A percentile compares a stretch with the other conserved stretches of the same genome.
Evolutionary conservation across 2,113 vertebrate genomes (phyloP).

Genomic region (Ellobius talpinus): DNA sequence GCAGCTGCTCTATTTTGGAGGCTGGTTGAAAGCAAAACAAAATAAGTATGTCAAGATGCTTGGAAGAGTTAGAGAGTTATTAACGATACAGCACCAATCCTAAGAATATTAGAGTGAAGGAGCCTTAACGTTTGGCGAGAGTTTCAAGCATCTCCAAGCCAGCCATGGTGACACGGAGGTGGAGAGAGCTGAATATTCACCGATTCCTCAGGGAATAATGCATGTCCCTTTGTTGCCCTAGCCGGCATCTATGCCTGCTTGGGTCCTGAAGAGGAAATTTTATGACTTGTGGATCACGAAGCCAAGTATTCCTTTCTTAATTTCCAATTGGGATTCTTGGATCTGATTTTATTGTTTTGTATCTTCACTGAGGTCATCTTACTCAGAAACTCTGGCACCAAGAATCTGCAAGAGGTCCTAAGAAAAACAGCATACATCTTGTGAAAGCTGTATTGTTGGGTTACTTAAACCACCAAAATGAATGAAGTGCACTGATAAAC

Average conservation of each 20-base stretch:
- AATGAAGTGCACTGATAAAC: slow-evolving; percentile 51
- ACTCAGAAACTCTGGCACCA: neutral
- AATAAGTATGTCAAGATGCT: neutral
- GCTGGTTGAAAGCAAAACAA: neutral
- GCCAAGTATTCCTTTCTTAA: neutral
- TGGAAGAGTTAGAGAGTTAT: neutral
- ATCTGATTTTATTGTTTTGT: neutral
- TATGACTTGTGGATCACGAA: neutral
- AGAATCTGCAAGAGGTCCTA: neutral
- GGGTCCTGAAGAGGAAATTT: neutral
- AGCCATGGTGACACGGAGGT: neutral
- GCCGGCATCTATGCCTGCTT: neutral
- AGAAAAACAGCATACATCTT: slow-evolving; percentile 11
- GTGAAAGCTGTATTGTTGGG: neutral
- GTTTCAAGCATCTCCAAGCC: slow-evolving; percentile 10
- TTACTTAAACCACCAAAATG: slow-evolving; percentile 32
- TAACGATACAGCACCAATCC: neutral
- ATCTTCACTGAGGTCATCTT: slow-evolving; percentile 18
- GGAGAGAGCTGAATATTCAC: slow-evolving; percentile 10
- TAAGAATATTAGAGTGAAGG: slow-evolving; percentile 26
- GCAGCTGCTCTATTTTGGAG: neutral
- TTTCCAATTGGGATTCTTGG: neutral
- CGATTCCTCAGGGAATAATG: neutral
- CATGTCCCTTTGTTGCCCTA: neutral
- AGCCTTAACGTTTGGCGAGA: slow-evolving; percentile 41